phyloP scores from a whole-genome alignment of 2,888 invertebrate genomes.

The Pocota personata region DNA sequence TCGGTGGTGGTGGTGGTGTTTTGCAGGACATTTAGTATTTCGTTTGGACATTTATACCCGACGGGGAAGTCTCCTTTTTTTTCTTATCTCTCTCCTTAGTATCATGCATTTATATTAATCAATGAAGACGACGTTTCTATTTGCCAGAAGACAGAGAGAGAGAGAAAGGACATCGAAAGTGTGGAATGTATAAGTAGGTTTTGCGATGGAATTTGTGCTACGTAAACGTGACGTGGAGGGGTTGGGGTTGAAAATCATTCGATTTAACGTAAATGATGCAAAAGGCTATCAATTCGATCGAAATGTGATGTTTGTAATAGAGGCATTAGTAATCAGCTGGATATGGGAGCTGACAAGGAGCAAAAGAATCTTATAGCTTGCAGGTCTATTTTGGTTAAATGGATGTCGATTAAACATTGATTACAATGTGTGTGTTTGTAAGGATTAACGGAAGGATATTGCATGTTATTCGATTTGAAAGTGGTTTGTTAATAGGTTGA shows the following conservation, averaged over 20 bases:
- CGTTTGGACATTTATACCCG: constrained; percentile 67
- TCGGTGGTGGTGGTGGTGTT: constrained; percentile 6
- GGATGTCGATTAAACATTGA: constrained; percentile 63
- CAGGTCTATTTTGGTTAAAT: constrained; percentile 36
- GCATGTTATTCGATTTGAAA: constrained; percentile 17
- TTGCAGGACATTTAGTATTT: constrained; percentile 68
- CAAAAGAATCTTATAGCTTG: constrained; percentile 2
- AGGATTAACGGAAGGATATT: constrained; percentile 16
- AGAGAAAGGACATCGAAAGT: neutral
- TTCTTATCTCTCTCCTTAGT: constrained; percentile 42
- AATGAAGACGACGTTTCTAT: constrained; percentile 51
- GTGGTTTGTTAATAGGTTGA: neutral
- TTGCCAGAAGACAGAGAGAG: constrained; percentile 10
- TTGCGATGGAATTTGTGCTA: neutral
- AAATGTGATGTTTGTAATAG: constrained; percentile 64
- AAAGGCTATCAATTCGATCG: constrained; percentile 63
- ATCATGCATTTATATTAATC: constrained; percentile 71
- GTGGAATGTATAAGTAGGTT: neutral
- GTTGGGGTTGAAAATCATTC: constrained; percentile 50
- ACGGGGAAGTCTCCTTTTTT: constrained; percentile 25
- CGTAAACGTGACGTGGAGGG: neutral
- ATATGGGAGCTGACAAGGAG: neutral
- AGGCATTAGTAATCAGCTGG: constrained; percentile 45
- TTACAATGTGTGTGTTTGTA: constrained; percentile 39
- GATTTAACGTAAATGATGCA: constrained; percentile 68